Base-by-base conservation (phyloP, 30 jellyfish, hydroid and myxozoan genomes). In the Pelagia noctiluca region DNA sequence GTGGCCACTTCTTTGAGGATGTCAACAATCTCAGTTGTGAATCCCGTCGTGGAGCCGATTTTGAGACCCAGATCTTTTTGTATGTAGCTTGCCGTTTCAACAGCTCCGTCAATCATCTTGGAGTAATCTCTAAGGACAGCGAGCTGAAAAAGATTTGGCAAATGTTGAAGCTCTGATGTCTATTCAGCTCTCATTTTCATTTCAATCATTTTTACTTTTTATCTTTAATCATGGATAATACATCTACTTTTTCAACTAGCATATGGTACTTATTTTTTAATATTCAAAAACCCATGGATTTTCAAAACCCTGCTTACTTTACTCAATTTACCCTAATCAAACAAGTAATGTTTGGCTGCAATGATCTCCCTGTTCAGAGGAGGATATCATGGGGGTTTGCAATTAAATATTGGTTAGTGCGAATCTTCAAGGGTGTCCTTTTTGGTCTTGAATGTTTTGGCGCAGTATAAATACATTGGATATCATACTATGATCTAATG, bases 61-160 rank as follows among this genome's bases (percentile, higher is more conserved):
- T 92, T 92, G 64, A 92, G 42, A 0, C 94, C 87, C 93, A 92
- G 54, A 23, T 73, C 88, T 38, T 86, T 64, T 70, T 92, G 98
- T 24, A 92, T 42, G 75, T 86, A 76, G 0, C 64, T 63, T 2
- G 86, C 96, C 3, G 98, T 92, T 11, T 92, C 97, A 28, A 92
- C 98, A 13, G 98, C 98, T 29, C 98, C 98, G 46, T 92, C 98
- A 32, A 92, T 92, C 98, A 92, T 92, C 36, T 87, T 83, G 50
- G 96, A 74, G 71, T 92, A 86, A 28, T 87, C 89, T 2, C 78
- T 64, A 26, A 92, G 64, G 28, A 92, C 73, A 19, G 95, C 92
- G 1, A 92, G 92, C 98, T 92, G 78, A 47, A 68, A 66, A 26
- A 36, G 22, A 26, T 33, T 5, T 24, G n/a, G 38, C 68, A 53